Conservation (phyloP, 1,140 invertebrate species). For the Nylanderia fulva region DNA sequence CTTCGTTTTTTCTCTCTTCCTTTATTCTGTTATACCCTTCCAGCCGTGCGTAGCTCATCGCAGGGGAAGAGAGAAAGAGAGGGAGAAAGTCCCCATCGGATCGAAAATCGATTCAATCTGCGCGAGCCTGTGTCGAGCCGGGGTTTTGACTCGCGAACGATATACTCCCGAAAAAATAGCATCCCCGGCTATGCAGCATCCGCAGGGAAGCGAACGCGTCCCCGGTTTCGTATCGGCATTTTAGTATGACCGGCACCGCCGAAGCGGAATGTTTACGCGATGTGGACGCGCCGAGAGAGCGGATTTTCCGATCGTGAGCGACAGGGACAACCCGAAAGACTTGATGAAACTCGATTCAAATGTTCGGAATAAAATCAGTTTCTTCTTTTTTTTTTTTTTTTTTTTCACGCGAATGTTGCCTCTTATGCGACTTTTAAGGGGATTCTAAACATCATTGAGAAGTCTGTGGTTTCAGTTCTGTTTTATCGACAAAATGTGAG, state of each 20-base stretch:
- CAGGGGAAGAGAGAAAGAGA: conserved; percentile 35
- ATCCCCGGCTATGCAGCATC: conserved; percentile 13
- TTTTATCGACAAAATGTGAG: no score
- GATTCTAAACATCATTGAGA: no score
- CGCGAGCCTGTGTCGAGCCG: background rate
- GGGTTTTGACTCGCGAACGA: conserved; percentile 33
- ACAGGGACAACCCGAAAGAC: no score
- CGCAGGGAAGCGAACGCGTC: background rate
- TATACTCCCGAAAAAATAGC: conserved; percentile 33
- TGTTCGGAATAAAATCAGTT: conserved; percentile 17
- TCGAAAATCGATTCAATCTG: conserved; percentile 71
- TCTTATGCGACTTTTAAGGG: no score
- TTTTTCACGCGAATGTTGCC: no score
- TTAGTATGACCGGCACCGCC: conserved; percentile 20
- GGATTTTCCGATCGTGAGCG: conserved; percentile 5
- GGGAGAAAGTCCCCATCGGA: conserved; percentile 57
- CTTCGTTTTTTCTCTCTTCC: conserved; percentile 30
- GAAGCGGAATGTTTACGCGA: conserved; percentile 31
- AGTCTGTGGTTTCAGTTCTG: no score
- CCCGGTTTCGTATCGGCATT: conserved; percentile 15
- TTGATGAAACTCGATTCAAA: background rate
- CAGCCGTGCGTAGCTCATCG: conserved; percentile 14
- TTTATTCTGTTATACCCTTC: conserved; percentile 36
- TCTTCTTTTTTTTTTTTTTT: no score
- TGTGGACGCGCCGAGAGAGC: background rate